These are phyloP conservation scores for Bombus consobrinus DNA, from an alignment of 1,140 invertebrate species.

Conservation along the genomic window DNA sequence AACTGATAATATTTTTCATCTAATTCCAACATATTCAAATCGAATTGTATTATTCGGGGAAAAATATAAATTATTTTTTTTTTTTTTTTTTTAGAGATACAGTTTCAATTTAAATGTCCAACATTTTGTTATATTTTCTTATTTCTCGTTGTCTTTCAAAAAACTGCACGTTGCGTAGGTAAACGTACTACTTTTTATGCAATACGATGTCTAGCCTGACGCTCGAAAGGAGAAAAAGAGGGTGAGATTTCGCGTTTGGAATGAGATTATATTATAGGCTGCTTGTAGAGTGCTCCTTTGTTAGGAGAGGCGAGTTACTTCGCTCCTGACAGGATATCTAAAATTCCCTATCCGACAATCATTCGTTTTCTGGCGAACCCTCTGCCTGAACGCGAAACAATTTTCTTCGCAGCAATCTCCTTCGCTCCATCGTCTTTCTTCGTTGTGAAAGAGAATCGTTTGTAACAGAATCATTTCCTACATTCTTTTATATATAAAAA, in stretches of 20 bases:
- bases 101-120: background rate
- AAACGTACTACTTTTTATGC: background rate
- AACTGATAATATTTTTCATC: background rate
- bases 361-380: background rate
- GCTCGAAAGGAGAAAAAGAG: too few species aligned
- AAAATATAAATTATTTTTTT: background rate
- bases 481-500: background rate
- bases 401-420: background rate
- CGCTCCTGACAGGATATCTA: conserved; percentile 1
- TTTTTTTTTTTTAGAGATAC: background rate
- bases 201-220: background rate
- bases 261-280: conserved; percentile 9
- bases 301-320: background rate
- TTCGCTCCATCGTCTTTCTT: too few species aligned
- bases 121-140: background rate
- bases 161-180: background rate
- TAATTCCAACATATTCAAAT: background rate
- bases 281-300: background rate
- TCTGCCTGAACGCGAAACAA: background rate
- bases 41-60: background rate
- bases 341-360: conserved; percentile 15
- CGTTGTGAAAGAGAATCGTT: background rate
- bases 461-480: background rate
- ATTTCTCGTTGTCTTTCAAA: background rate
- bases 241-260: background rate